These are phyloP conservation scores for Magallana ariakensis DNA, from an alignment of 1,140 invertebrate genomes.

Conservation along the genomic window DNA sequence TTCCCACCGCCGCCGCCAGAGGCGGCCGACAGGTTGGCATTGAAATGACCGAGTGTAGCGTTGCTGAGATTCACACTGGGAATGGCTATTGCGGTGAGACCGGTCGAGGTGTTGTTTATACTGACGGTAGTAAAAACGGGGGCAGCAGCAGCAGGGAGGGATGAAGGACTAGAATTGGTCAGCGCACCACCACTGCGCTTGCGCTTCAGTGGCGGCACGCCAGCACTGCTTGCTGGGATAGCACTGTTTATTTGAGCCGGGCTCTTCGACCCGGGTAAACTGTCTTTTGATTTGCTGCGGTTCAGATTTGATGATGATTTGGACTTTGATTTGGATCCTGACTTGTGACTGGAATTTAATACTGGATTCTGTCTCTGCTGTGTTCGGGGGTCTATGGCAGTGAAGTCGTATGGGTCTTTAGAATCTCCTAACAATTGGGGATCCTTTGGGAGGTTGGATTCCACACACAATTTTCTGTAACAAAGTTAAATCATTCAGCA, in stretches of 20 bases:
- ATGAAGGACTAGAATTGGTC: conserved; percentile 52
- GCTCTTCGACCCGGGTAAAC: conserved; percentile 53
- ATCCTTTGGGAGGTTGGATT: conserved; percentile 75
- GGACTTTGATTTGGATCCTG: conserved; percentile 62
- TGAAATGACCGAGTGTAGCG: conserved; percentile 66
- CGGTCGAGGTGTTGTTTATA: conserved; percentile 61
- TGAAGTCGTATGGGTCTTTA: conserved; percentile 77
- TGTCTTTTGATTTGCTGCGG: conserved; percentile 55
- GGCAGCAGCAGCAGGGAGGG: conserved; percentile 34
- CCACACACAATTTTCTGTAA: conserved; percentile 77
- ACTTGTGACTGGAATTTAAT: conserved; percentile 55
- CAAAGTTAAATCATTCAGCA: background rate
- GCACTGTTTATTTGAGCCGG: conserved; percentile 50
- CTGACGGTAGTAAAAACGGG: conserved; percentile 54
- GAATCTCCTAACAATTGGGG: conserved; percentile 64
- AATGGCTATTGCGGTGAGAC: conserved; percentile 70
- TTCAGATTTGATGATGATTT: conserved; percentile 54
- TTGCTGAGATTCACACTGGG: conserved; percentile 72
- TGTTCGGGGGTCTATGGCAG: conserved; percentile 63
- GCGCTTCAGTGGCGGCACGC: conserved; percentile 53
- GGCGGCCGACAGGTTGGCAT: conserved; percentile 62
- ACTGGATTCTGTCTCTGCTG: conserved; percentile 56
- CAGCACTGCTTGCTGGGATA: conserved; percentile 43
- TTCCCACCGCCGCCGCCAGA: conserved; percentile 27
- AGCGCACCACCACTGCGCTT: conserved; percentile 61